phyloP scores from a whole-genome alignment of 2,888 invertebrate species.

The Ischnus inquisitorius region DNA sequence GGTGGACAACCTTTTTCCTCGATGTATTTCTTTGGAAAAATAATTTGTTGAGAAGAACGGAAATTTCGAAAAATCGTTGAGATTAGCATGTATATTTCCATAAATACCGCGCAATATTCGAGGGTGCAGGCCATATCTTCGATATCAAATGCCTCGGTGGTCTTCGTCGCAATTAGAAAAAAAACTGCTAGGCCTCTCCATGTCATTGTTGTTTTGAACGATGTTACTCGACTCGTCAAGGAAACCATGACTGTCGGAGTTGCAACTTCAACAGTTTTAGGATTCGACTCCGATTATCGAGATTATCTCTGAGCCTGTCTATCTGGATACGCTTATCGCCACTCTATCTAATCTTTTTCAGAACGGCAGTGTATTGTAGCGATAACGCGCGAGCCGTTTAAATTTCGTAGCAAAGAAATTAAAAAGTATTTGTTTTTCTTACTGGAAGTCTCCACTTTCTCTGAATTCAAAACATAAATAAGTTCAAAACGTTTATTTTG shows the following conservation, averaged over 20 bases:
- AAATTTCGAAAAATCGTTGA: background rate
- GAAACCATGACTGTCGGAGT: background rate
- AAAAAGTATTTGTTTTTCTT: too few relatives aligned
- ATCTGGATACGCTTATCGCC: slow-evolving; percentile 22
- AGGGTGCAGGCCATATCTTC: slow-evolving; percentile 63
- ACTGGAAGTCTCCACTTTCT: too few relatives aligned
- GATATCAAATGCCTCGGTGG: slow-evolving; percentile 36
- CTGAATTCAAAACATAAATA: background rate
- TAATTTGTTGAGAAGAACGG: background rate
- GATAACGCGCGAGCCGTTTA: too few relatives aligned
- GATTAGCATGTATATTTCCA: background rate
- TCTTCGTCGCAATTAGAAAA: slow-evolving; percentile 7
- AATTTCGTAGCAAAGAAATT: too few relatives aligned
- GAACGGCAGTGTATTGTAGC: background rate
- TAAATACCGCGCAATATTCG: slow-evolving; percentile 65
- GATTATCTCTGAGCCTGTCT: slow-evolving; percentile 9
- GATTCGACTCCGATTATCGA: background rate
- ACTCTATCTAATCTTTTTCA: slow-evolving; percentile 7
- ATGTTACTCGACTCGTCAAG: background rate
- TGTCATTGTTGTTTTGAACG: slow-evolving; percentile 8
- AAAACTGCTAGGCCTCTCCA: slow-evolving; percentile 7
- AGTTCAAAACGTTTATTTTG: background rate
- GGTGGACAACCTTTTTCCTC: slow-evolving; percentile 83
- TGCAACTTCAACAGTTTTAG: background rate
- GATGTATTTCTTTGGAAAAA: slow-evolving; percentile 68